Percentiles rank a stretch among this genome's conserved stretches.
These are phyloP conservation scores for Proisotoma minuta DNA, from an alignment of 2,888 invertebrate species.

Conservation along the genomic window DNA sequence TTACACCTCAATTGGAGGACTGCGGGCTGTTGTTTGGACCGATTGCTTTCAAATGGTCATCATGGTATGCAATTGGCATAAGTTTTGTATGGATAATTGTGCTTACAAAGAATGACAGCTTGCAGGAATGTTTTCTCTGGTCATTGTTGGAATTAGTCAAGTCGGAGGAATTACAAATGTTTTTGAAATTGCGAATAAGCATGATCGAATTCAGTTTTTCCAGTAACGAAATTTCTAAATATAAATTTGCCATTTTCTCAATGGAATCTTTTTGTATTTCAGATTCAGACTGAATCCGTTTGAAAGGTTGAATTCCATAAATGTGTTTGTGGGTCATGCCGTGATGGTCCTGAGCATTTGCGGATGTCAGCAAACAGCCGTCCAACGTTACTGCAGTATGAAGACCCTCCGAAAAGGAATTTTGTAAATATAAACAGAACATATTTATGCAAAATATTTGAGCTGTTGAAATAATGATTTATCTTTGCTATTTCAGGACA, in stretches of 20 bases:
- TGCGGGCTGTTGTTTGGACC: not conserved
- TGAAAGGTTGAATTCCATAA: conserved; percentile 32
- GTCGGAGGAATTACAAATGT: conserved; percentile 49
- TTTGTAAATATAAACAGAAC: conserved; percentile 14
- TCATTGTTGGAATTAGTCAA: conserved; percentile 48
- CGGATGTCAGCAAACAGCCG: conserved; percentile 48
- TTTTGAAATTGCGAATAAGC: conserved; percentile 46
- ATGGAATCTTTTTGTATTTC: not conserved
- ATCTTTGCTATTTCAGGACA: conserved; percentile 21
- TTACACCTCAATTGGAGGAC: conserved; percentile 40
- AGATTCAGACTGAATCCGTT: conserved; percentile 38
- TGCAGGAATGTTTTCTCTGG: conserved; percentile 70
- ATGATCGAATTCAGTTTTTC: conserved; percentile 31
- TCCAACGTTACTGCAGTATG: conserved; percentile 45
- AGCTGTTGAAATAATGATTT: not conserved
- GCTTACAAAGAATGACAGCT: too few relatives aligned
- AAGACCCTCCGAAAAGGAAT: conserved; percentile 43
- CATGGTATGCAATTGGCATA: conserved; percentile 54
- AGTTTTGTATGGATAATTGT: too few relatives aligned
- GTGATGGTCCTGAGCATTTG: conserved; percentile 44
- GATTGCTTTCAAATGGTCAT: conserved; percentile 82
- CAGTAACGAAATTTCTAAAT: not conserved
- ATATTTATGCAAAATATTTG: not conserved
- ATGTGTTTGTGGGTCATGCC: conserved; percentile 38
- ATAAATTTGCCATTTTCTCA: not conserved